These are phyloP conservation scores for Diaprepes abbreviatus DNA, from an alignment of 2,888 invertebrate species.

Conservation along the genomic window DNA sequence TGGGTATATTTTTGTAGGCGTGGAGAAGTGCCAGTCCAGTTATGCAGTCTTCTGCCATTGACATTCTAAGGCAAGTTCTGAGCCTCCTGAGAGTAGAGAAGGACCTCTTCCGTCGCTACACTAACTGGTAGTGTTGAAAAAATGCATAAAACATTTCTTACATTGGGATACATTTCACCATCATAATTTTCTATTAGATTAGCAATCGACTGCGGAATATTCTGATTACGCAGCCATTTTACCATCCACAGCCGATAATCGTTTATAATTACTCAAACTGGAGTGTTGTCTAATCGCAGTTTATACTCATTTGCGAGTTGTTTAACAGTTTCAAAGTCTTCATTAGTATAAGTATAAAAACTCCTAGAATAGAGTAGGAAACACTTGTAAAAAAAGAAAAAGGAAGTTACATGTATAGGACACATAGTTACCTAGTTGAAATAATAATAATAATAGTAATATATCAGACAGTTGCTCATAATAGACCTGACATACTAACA, in stretches of 20 bases:
- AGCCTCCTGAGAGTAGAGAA: too few species aligned
- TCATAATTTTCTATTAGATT: slow-evolving; percentile 4
- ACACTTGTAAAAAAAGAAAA: neutral
- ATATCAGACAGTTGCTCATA: too few species aligned
- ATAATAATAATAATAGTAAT: too few species aligned
- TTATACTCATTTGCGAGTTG: neutral
- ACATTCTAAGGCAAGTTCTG: neutral
- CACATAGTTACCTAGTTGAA: too few species aligned
- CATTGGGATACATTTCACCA: neutral
- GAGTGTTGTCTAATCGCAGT: neutral
- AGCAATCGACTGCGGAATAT: neutral
- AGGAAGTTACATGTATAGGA: too few species aligned
- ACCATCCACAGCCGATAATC: neutral
- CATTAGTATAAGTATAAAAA: too few species aligned
- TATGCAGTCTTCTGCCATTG: neutral
- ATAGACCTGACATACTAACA: too few species aligned
- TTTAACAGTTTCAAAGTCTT: neutral
- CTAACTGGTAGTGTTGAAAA: slow-evolving; percentile 3
- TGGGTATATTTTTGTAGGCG: neutral
- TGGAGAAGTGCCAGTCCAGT: neutral
- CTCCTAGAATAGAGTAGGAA: neutral
- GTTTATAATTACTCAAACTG: neutral
- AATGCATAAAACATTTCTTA: neutral
- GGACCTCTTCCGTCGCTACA: neutral
- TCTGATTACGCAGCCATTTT: neutral